phyloP scores from a whole-genome alignment of 2,113 vertebrate genomes.

The Silurus glanis region DNA sequence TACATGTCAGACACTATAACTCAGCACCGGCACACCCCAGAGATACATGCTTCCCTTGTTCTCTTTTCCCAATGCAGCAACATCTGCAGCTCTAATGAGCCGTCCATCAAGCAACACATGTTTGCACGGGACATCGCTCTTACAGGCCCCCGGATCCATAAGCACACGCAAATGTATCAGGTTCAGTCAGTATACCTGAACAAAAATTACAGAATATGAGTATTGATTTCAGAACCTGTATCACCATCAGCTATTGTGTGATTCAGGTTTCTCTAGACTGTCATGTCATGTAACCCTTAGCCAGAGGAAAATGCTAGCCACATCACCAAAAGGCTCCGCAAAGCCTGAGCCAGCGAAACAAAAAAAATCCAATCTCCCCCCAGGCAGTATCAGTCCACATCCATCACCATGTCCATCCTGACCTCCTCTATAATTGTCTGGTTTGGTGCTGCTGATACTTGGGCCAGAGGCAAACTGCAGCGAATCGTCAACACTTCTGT shows the following conservation, averaged over 20 bases:
- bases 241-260: not conserved
- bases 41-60: not conserved
- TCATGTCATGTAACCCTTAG: not conserved
- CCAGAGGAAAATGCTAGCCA: not conserved
- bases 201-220: not conserved
- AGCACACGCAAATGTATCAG: not conserved
- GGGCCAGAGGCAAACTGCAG: not conserved
- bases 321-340: not conserved
- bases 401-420: not conserved
- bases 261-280: not conserved
- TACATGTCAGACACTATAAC: slow-evolving; percentile 2
- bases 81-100: slow-evolving; percentile 10
- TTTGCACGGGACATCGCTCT: not conserved
- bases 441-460: not conserved
- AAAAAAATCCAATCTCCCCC: not conserved
- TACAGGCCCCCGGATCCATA: not conserved
- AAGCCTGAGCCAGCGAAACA: slow-evolving; percentile 4
- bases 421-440: slow-evolving; percentile 5
- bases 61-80: not conserved
- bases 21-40: not conserved
- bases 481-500: not conserved
- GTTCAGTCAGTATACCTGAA: not conserved
- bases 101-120: not conserved
- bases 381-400: not conserved
- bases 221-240: not conserved